Conservation (phyloP, 2,888 invertebrate genomes). For the Junonia oenone region DNA sequence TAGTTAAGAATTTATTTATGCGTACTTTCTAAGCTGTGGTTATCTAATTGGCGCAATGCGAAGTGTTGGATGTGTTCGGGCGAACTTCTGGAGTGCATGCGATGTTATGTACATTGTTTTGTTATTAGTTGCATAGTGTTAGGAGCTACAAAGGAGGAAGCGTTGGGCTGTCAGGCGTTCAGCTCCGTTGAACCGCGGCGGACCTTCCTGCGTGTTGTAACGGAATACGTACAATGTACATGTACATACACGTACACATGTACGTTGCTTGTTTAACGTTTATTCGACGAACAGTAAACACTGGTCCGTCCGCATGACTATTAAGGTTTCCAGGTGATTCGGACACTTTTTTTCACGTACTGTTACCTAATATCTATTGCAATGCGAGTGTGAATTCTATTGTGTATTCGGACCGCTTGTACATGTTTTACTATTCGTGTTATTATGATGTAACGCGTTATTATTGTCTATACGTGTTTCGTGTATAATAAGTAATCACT, state of each 20-base stretch:
- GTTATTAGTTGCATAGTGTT: conserved; percentile 32
- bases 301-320: conserved; percentile 16
- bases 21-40: conserved; percentile 59
- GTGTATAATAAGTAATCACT: conserved; percentile 13
- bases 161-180: conserved; percentile 57
- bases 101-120: conserved; percentile 16
- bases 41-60: conserved; percentile 53
- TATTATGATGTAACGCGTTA: conserved; percentile 26
- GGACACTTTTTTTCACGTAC: conserved; percentile 32
- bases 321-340: conserved; percentile 45
- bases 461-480: conserved; percentile 25
- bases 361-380: conserved; percentile 38
- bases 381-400: conserved; percentile 54
- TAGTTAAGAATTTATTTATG: conserved; percentile 40
- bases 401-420: conserved; percentile 31
- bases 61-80: conserved; percentile 40
- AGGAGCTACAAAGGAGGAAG: conserved; percentile 39
- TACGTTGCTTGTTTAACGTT: conserved; percentile 45
- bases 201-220: conserved; percentile 58
- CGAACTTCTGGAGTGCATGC: conserved; percentile 46
- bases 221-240: conserved; percentile 69
- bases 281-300: conserved; percentile 31
- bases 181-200: conserved; percentile 72
- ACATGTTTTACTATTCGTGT: conserved; percentile 10
- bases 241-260: too few species aligned